Evolutionary conservation across 2,888 invertebrate genomes (phyloP), one percentile per base, ranked within the genome.

Genomic region (Acleris literana): DNA sequence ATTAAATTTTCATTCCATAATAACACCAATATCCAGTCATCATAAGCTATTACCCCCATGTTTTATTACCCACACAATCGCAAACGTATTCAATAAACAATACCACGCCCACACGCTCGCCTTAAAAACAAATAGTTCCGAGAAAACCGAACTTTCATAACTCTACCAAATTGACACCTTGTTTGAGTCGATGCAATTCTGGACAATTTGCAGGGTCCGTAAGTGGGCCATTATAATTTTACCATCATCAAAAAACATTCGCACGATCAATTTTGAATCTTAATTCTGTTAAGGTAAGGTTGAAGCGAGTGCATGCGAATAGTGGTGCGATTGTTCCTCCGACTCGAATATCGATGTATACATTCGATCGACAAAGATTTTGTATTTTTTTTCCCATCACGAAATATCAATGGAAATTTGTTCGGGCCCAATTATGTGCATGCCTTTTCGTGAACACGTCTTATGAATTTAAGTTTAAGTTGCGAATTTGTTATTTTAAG

Each of bases 111-210:
- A 83, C 84, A 74, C 78, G 73, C 72, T 76, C 79, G 83, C 83
- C 81, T 86, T 85, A 81, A 90, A 91, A 92, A 91, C 92, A 92
- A 92, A 91, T 91, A 91, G 87, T 90, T 92, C 92, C 80, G 58
- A 85, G 92, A 91, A 66, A 92, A 77, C 79, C 78, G 79, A 83
- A 83, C 88, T 92, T 91, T 91, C 92, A 92, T 92, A 91, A 92
- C 91, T 92, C 82, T 83, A 77, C 88, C 86, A 92, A 92, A 92
- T 92, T 92, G 92, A 92, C 92, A 92, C 92, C 92, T 92, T 90
- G 92, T 88, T 85, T 83, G 84, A 84, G 77, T 80, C 88, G 83
- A 84, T 83, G 90, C 90, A 87, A 88, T 89, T 86, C 90, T 80
- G 83, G 81, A 87, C 90, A 88, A 92, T 91, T 91, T 91, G 90